Evolutionary conservation across 2,888 invertebrate genomes (phyloP), one percentile per base, ranked within the genome.

Genomic region (Philereme transversata): DNA sequence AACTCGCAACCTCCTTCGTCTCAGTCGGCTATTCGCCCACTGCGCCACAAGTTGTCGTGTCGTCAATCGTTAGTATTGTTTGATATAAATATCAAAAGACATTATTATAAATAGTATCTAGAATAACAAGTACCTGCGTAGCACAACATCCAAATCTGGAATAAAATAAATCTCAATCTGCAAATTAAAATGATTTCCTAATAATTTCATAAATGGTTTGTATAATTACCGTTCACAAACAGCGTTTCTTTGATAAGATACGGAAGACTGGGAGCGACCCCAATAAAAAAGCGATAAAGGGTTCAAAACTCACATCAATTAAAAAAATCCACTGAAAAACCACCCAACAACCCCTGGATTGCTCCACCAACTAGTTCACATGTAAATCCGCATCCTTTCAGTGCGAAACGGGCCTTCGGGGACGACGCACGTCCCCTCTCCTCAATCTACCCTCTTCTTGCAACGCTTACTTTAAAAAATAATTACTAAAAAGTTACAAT

Each of bases 361-460:
- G 47, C 51, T 66, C 56, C 57, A 8, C 11, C 58, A 47, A 65
- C 49, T 6, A 22, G 46, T 67, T 46, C 35, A 46, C 49, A 49
- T 51, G 41, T 7, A 34, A 33, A 44, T 43, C 51, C 60, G 11
- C 51, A 56, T 66, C 64, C 64, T 65, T 66, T 56, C 66, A 70
- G 70, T 70, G 58, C 62, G 62, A 60, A 50, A 48, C 60, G 63
- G 34, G 58, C 60, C 57, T 35, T 50, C 63, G 47, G 49, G 48
- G 56, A 52, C 33, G 46, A 6, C 60, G 50, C 59, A 65, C 68
- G 70, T 49, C 44, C 43, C 56, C 47, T 49, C 47, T 46, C 52
- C 51, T 52, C 57, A 53, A 61, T 54, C 56, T 50, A 57, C 50
- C 46, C 33, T 54, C 40, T 49, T 56, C 58, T 53, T 43, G 57